Evolutionary conservation across 2,113 vertebrate species (phyloP).

Genomic region (Plotosus lineatus): DNA sequence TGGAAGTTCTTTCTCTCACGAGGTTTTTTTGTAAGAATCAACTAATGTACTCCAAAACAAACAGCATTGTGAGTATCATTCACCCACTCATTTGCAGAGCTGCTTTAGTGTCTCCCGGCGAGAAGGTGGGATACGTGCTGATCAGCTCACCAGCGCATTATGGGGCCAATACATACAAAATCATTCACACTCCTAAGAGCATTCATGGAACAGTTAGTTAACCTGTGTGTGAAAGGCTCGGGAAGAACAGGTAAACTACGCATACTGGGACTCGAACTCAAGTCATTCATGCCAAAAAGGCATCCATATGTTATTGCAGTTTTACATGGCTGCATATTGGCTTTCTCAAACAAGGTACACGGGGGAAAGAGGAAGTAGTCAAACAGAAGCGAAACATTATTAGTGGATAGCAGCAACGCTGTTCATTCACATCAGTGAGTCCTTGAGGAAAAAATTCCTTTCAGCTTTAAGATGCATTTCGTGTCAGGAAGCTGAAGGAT

Average conservation of each 20-base stretch:
- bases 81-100: neutral
- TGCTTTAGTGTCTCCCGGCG: too few relatives aligned
- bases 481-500: neutral
- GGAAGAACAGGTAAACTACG: too few relatives aligned
- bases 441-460: neutral
- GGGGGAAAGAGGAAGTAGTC: slow-evolving; percentile 12
- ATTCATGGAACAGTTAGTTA: too few relatives aligned
- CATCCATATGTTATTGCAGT: too few relatives aligned
- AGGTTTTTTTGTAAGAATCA: too few relatives aligned
- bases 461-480: neutral
- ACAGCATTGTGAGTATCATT: neutral
- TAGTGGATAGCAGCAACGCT: neutral
- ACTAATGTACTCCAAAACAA: neutral
- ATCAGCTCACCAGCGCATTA: too few relatives aligned
- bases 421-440: neutral
- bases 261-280: too few relatives aligned
- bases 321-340: neutral
- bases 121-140: too few relatives aligned
- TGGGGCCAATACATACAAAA: too few relatives aligned
- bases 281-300: too few relatives aligned
- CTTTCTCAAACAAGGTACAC: neutral
- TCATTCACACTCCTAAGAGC: too few relatives aligned
- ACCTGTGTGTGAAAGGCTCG: too few relatives aligned
- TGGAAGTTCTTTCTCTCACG: slow-evolving; percentile 6
- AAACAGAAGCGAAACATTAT: neutral